Evolutionary conservation across 2,113 vertebrate genomes (phyloP).

Genomic region (Charina bottae): DNA sequence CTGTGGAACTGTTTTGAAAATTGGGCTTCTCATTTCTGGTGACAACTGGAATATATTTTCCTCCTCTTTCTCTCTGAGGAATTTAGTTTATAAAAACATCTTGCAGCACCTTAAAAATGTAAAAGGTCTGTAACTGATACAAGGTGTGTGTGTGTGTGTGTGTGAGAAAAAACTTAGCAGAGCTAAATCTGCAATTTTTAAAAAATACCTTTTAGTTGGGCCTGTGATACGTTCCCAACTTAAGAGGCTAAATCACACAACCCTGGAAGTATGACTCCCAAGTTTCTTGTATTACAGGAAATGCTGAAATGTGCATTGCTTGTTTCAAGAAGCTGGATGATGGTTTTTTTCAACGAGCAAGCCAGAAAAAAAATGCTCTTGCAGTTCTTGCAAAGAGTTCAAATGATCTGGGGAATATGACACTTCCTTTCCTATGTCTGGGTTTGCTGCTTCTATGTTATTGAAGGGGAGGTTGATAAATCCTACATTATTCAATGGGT

Average conservation of each 20-base stretch:
- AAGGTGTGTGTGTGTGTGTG: not conserved
- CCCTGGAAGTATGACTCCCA: not conserved
- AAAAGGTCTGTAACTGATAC: not conserved
- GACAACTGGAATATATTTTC: not conserved
- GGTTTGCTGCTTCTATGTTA: not conserved
- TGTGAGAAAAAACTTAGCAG: not conserved
- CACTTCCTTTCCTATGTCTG: too few species aligned
- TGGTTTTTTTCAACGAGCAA: not conserved
- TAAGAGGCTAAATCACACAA: not conserved
- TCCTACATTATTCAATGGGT: not conserved
- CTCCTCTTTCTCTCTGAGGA: not conserved
- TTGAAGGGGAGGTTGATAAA: not conserved
- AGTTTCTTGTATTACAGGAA: not conserved
- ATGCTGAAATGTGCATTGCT: not conserved
- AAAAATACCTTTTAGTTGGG: not conserved
- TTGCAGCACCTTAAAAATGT: not conserved
- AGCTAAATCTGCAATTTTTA: not conserved
- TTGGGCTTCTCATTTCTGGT: not conserved
- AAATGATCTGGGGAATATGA: not conserved
- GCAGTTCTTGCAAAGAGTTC: not conserved
- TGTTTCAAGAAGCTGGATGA: not conserved
- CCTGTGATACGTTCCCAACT: not conserved
- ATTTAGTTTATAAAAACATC: not conserved
- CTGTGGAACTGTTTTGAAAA: not conserved
- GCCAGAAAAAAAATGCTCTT: not conserved